Evolutionary conservation across 2,888 invertebrate species (phyloP).

Genomic region (Dermolepida albohirtum): DNA sequence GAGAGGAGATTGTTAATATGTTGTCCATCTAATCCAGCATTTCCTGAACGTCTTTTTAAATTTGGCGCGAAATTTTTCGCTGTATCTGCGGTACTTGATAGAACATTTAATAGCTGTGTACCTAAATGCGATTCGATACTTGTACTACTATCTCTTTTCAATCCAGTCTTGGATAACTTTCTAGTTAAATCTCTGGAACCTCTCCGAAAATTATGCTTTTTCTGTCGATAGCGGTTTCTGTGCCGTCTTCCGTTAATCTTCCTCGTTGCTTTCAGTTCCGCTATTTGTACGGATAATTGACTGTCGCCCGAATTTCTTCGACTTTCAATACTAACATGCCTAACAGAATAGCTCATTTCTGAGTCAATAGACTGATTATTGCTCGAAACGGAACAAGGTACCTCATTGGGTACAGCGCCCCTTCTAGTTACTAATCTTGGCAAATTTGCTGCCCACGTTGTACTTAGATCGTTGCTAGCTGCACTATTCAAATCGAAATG

Average conservation of each 20-base stretch:
- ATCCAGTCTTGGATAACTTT: slow-evolving; percentile 45
- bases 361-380: slow-evolving; percentile 71
- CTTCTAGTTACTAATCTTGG: slow-evolving; percentile 87
- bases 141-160: slow-evolving; percentile 73
- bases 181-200: slow-evolving; percentile 53
- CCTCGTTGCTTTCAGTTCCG: slow-evolving; percentile 80
- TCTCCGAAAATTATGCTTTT: slow-evolving; percentile 52
- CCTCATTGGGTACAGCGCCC: slow-evolving; percentile 79
- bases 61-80: slow-evolving; percentile 71
- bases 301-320: slow-evolving; percentile 90
- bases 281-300: slow-evolving; percentile 85
- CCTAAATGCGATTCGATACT: slow-evolving; percentile 86
- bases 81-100: slow-evolving; percentile 65
- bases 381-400: slow-evolving; percentile 68
- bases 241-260: slow-evolving; percentile 67
- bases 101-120: slow-evolving; percentile 74
- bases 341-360: slow-evolving; percentile 79
- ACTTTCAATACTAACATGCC: slow-evolving; percentile 88
- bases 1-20: slow-evolving; percentile 60
- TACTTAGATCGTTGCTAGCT: slow-evolving; percentile 86
- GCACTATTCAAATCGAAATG: slow-evolving; percentile 78
- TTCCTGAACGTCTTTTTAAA: slow-evolving; percentile 67
- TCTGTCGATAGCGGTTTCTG: slow-evolving; percentile 43
- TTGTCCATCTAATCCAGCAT: slow-evolving; percentile 65
- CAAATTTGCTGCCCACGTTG: slow-evolving; percentile 91